A percentile compares a stretch with the other conserved stretches of the same genome.
Evolutionary conservation across 2,113 vertebrate species (phyloP).

Genomic region (Marmota flaviventris): DNA sequence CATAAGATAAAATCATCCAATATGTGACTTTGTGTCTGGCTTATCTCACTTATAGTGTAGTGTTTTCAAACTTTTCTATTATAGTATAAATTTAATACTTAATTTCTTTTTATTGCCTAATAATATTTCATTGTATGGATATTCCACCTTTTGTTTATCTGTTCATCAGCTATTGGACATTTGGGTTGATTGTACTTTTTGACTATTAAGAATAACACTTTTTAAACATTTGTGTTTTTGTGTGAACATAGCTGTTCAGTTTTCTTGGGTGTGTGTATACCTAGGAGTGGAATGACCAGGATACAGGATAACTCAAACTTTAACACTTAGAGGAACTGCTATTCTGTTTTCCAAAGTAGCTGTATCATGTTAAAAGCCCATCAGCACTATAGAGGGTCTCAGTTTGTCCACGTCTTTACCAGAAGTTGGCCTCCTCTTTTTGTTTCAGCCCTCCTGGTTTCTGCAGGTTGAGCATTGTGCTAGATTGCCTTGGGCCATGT

Average conservation of each 20-base stretch:
- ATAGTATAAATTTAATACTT: background rate
- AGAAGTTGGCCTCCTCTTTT: background rate
- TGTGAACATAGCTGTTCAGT: background rate
- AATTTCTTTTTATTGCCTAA: background rate
- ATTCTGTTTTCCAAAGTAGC: background rate
- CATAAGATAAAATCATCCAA: background rate
- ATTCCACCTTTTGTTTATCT: background rate
- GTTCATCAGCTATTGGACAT: background rate
- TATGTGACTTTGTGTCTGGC: background rate
- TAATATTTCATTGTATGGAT: background rate
- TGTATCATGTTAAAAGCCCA: background rate
- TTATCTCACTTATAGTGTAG: background rate
- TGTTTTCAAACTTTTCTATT: background rate
- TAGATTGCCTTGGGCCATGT: background rate
- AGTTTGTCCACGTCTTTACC: background rate
- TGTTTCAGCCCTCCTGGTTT: background rate
- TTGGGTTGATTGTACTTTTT: background rate
- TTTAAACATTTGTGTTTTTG: too few species aligned
- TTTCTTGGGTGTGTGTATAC: background rate
- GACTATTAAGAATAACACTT: background rate
- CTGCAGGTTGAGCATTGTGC: background rate
- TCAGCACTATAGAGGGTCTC: background rate
- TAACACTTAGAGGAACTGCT: background rate
- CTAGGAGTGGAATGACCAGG: background rate
- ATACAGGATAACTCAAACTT: background rate